phyloP scores from a whole-genome alignment of 1,140 invertebrate species.

The Frieseomelitta varia region DNA sequence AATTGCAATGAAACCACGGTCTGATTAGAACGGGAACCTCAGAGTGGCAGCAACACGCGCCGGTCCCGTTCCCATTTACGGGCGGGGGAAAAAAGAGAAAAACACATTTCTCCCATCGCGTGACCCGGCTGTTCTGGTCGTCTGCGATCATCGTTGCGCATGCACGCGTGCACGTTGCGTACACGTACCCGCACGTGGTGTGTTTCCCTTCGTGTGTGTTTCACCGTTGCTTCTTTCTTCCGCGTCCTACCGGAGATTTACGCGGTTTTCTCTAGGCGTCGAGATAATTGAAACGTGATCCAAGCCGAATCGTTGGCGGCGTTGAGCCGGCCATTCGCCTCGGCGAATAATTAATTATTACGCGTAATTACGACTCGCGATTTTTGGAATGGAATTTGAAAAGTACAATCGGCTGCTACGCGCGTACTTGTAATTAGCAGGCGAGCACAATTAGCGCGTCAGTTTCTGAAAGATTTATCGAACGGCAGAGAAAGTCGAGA shows the following conservation, averaged over 20 bases:
- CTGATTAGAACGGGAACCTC: constrained; percentile 55
- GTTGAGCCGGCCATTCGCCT: neutral
- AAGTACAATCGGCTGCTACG: neutral
- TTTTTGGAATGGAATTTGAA: neutral
- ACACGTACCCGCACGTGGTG: neutral
- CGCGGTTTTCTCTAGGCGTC: neutral
- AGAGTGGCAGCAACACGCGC: constrained; percentile 48
- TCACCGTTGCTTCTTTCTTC: neutral
- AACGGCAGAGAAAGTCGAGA: too few species aligned
- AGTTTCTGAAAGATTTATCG: too few species aligned
- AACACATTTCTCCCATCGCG: constrained; percentile 47
- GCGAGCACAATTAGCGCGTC: too few species aligned
- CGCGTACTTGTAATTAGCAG: too few species aligned
- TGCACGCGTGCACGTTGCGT: constrained; percentile 31
- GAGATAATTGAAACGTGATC: constrained; percentile 3
- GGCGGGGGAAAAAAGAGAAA: neutral
- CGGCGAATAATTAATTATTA: neutral
- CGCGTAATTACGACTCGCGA: neutral
- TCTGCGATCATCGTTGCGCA: constrained; percentile 26
- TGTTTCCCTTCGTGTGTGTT: neutral
- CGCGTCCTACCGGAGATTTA: neutral
- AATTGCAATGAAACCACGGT: constrained; percentile 61
- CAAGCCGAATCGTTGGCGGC: neutral
- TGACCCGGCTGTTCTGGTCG: constrained; percentile 54
- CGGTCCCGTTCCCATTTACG: constrained; percentile 48